Evolutionary conservation across 1,140 invertebrate species (phyloP).

Genomic region (Atta cephalotes): DNA sequence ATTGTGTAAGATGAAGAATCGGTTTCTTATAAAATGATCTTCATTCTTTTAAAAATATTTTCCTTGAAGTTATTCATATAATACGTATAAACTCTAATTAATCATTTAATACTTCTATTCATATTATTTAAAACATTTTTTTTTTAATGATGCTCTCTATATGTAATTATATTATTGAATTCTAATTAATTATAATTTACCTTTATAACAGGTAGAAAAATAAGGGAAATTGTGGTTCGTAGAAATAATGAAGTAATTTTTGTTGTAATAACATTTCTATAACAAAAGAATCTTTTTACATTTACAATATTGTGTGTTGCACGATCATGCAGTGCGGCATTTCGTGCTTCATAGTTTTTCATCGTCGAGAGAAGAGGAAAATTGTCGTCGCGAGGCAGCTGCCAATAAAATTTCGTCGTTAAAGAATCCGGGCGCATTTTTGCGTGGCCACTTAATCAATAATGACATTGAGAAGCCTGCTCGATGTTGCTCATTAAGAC

Average conservation of each 20-base stretch:
- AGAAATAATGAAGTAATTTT: neutral
- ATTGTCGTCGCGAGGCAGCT: conserved; percentile 38
- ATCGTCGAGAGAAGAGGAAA: neutral
- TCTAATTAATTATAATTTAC: neutral
- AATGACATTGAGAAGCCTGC: conserved; percentile 69
- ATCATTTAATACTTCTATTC: neutral
- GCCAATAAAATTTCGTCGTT: conserved; percentile 62
- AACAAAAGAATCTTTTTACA: conserved; percentile 25
- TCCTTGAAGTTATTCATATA: neutral
- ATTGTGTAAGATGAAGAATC: neutral
- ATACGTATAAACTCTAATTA: neutral
- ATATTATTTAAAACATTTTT: neutral
- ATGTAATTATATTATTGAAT: neutral
- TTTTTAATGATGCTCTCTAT: neutral
- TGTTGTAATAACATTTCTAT: conserved; percentile 27
- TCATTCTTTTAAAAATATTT: neutral
- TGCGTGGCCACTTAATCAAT: conserved; percentile 76
- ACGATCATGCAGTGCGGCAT: neutral
- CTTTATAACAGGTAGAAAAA: neutral
- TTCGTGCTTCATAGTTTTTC: conserved; percentile 26
- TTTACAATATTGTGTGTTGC: conserved; percentile 39
- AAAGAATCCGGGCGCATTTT: conserved; percentile 64
- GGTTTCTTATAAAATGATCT: neutral
- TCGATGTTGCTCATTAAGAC: conserved; percentile 66
- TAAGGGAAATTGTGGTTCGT: neutral